Conservation (phyloP, 2,888 invertebrate genomes). For the Clusia tigrina region DNA sequence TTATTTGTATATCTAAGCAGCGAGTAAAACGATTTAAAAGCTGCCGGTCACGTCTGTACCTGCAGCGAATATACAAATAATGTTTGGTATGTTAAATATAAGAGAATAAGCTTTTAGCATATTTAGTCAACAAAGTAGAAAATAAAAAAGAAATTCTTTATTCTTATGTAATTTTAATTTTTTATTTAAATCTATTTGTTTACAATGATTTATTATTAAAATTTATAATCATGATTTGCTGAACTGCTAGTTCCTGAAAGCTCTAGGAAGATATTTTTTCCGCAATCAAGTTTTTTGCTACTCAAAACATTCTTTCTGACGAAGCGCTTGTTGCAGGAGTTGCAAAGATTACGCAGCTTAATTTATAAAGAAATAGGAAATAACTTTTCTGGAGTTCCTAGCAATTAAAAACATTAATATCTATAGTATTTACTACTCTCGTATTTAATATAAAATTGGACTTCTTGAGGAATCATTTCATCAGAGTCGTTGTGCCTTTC, state of each 20-base stretch:
- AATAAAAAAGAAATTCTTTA: no score
- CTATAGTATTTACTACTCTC: background rate
- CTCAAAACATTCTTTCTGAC: conserved; percentile 21
- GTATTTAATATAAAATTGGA: conserved; percentile 15
- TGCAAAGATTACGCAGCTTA: conserved; percentile 21
- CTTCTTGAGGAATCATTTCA: background rate
- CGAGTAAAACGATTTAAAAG: no score
- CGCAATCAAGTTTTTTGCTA: conserved; percentile 15
- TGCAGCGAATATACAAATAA: no score
- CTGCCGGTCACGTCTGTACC: no score
- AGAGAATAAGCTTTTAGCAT: no score
- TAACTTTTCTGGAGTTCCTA: conserved; percentile 17
- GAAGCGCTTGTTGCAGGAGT: conserved; percentile 19
- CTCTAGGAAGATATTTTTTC: conserved; percentile 8
- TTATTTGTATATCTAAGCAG: no score
- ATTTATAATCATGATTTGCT: background rate
- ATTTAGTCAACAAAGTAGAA: no score
- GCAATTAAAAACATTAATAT: conserved; percentile 18
- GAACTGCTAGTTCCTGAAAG: background rate
- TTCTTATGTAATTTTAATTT: no score
- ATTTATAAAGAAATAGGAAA: conserved; percentile 16
- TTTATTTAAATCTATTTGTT: background rate
- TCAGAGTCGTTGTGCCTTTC: background rate
- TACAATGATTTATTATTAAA: background rate
- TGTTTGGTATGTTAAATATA: no score